These are phyloP conservation scores for Carcina quercana DNA, from an alignment of 2,888 invertebrate genomes.

Conservation along the genomic window DNA sequence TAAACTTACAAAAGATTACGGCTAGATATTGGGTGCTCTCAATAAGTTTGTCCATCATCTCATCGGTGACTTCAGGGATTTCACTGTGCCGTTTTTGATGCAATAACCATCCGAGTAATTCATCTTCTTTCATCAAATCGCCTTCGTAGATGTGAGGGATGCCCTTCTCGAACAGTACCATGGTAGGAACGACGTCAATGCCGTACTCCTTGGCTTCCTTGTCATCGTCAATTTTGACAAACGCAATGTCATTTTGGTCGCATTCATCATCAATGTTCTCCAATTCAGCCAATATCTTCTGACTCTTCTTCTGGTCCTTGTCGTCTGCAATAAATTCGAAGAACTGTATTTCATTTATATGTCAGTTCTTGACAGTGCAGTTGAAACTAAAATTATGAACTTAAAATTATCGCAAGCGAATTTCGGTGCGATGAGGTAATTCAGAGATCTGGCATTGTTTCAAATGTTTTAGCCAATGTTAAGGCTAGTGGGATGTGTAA, in stretches of 20 bases:
- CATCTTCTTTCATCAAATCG: conserved; percentile 92
- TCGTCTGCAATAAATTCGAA: conserved; percentile 80
- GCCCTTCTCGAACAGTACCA: conserved; percentile 84
- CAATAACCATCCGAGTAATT: conserved; percentile 90
- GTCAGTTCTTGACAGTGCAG: conserved; percentile 56
- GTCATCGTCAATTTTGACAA: conserved; percentile 92
- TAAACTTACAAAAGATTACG: conserved; percentile 90
- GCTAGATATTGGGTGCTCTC: conserved; percentile 87
- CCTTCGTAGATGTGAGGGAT: conserved; percentile 86
- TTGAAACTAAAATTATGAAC: conserved; percentile 23
- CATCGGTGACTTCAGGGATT: conserved; percentile 93
- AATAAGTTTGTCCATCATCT: conserved; percentile 94
- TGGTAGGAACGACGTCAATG: conserved; percentile 86
- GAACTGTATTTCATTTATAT: conserved; percentile 70
- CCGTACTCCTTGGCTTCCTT: conserved; percentile 93
- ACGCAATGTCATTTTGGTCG: conserved; percentile 92
- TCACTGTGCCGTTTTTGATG: conserved; percentile 93
- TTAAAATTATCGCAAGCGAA: conserved; percentile 24
- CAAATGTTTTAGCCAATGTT: conserved; percentile 34
- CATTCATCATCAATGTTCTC: conserved; percentile 96
- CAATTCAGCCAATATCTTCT: conserved; percentile 86
- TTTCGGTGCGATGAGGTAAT: conserved; percentile 25
- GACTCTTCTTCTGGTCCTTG: conserved; percentile 92
- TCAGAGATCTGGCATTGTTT: conserved; percentile 42
- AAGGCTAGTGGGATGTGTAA: conserved; percentile 20